Evolutionary conservation across 2,797 vertebrate species (phyloP).

Genomic region (Alcedo quadribrachys): DNA sequence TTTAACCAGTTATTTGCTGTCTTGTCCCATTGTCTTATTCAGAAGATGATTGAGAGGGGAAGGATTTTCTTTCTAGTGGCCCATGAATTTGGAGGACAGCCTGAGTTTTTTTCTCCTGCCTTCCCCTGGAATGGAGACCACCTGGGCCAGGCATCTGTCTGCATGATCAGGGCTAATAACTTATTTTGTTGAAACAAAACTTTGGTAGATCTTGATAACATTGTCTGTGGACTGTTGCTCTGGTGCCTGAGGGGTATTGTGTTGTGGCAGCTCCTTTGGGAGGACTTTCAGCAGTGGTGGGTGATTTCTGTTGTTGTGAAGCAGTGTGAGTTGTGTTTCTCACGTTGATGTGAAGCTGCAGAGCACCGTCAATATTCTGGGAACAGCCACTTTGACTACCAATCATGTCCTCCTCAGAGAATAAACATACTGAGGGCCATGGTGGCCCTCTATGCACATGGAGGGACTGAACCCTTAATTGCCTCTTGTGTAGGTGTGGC

Average conservation of each 20-base stretch:
- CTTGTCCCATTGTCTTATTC: neutral
- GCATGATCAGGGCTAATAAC: neutral
- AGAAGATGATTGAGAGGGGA: neutral
- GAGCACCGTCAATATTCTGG: neutral
- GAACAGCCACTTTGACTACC: neutral
- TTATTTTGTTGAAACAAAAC: neutral
- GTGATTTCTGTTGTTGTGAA: neutral
- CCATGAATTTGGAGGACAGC: neutral
- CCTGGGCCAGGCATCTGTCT: neutral
- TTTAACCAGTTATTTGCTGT: neutral
- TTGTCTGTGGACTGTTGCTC: neutral
- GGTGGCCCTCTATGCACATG: neutral
- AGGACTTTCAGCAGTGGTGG: neutral
- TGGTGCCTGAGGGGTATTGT: neutral
- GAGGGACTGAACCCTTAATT: neutral
- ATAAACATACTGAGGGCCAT: fast-evolving
- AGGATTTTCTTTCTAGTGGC: neutral
- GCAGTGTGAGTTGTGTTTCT: neutral
- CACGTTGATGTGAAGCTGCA: neutral
- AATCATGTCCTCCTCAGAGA: neutral
- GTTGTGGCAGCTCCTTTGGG: fast-evolving
- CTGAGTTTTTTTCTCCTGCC: neutral
- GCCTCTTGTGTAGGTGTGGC: neutral
- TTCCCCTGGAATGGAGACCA: neutral
- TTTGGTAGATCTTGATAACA: neutral